phyloP scores from a whole-genome alignment of 2,113 vertebrate species.

The Serinus canaria region DNA sequence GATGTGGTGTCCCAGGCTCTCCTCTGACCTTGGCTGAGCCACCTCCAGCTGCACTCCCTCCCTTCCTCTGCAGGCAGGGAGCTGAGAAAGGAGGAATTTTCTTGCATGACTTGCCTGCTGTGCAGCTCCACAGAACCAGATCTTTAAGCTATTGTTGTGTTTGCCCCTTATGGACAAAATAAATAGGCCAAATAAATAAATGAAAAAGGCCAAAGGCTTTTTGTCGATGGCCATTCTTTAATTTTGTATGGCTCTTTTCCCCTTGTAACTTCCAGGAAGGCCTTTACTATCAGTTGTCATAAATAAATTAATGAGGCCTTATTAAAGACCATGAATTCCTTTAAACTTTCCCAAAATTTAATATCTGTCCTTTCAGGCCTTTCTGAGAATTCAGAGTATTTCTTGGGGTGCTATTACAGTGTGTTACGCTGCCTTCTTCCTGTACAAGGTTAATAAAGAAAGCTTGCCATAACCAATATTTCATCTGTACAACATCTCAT shows the following conservation, averaged over 20 bases:
- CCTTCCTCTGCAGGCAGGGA: neutral
- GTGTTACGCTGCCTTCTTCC: neutral
- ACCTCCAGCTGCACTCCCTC: fast-evolving
- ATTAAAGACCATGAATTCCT: neutral
- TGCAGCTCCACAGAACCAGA: neutral
- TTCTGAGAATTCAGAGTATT: neutral
- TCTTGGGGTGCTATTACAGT: neutral
- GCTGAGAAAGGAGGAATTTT: neutral
- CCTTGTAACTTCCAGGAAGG: neutral
- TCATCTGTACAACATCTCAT: neutral
- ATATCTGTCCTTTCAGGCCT: neutral
- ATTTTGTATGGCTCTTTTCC: neutral
- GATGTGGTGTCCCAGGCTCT: fast-evolving
- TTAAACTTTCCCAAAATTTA: neutral
- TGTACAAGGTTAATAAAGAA: neutral
- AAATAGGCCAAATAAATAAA: slow-evolving; percentile 27
- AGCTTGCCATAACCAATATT: neutral
- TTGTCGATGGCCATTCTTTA: neutral
- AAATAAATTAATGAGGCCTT: neutral
- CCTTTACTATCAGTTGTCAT: neutral
- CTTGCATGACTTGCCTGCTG: neutral
- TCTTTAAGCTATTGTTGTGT: neutral
- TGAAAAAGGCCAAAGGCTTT: neutral
- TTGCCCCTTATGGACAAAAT: neutral
- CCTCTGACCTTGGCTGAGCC: neutral